phyloP scores from a whole-genome alignment of 1,140 invertebrate genomes.

The Leptinotarsa lineolata region DNA sequence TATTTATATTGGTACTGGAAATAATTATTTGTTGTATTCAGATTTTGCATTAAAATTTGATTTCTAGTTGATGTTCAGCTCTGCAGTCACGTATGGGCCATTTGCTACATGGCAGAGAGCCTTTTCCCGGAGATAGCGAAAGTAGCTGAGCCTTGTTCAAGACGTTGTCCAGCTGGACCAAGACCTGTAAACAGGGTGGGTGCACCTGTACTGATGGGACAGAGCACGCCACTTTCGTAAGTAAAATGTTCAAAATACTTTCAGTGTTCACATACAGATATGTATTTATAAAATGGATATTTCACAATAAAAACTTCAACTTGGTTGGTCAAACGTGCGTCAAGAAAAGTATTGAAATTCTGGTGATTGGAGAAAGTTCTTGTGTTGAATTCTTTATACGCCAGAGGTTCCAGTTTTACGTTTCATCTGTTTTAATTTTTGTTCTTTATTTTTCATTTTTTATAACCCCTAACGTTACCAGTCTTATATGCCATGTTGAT shows the following conservation, averaged over 20 bases:
- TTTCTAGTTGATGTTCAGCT: constrained; percentile 64
- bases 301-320: too few species aligned
- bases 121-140: constrained; percentile 59
- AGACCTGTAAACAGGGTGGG: constrained; percentile 58
- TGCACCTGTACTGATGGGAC: constrained; percentile 60
- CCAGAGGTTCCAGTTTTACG: too few species aligned
- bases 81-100: constrained; percentile 74
- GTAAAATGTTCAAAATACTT: constrained; percentile 19
- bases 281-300: neutral
- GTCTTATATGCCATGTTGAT: too few species aligned
- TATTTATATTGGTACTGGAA: too few species aligned
- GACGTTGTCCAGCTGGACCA: constrained; percentile 68
- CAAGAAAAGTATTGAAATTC: too few species aligned
- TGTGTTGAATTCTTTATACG: too few species aligned
- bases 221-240: constrained; percentile 62
- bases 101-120: constrained; percentile 77
- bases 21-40: too few species aligned
- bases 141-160: constrained; percentile 67
- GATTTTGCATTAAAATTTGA: neutral
- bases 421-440: too few species aligned
- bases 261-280: neutral
- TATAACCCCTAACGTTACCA: too few species aligned
- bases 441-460: too few species aligned
- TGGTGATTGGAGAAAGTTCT: too few species aligned
- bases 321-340: too few species aligned